These are phyloP conservation scores for Melipona quadrifasciata DNA, from an alignment of 1,140 invertebrate species.

Conservation along the genomic window DNA sequence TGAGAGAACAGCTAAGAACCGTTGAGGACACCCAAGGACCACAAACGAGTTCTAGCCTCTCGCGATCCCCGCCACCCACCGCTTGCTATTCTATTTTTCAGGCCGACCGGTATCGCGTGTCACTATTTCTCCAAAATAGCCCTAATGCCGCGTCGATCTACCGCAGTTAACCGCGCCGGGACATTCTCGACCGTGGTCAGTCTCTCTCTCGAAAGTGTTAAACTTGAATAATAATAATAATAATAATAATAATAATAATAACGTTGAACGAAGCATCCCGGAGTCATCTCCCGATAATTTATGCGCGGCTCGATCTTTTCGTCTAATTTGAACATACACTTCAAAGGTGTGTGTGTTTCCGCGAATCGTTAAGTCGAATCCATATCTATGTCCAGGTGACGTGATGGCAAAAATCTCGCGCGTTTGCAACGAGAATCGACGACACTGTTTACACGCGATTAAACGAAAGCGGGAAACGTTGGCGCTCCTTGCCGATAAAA, in stretches of 20 bases:
- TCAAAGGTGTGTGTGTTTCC: too few species aligned
- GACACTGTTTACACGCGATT: slow-evolving; percentile 17
- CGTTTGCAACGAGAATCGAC: not conserved
- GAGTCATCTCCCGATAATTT: not conserved
- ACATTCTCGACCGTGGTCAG: not conserved
- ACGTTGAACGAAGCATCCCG: too few species aligned
- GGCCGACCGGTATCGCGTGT: slow-evolving; percentile 1
- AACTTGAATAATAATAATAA: not conserved
- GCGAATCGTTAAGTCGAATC: not conserved
- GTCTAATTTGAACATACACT: not conserved
- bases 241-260: too few species aligned
- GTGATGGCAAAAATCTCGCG: too few species aligned
- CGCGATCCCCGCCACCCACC: not conserved
- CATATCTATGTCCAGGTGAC: not conserved
- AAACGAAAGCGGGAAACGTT: slow-evolving; percentile 34
- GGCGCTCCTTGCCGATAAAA: slow-evolving; percentile 50
- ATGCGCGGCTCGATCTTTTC: fast-evolving
- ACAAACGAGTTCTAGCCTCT: slow-evolving; percentile 28
- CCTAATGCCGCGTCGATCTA: not conserved
- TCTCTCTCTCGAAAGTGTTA: not conserved
- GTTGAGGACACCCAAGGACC: slow-evolving; percentile 45
- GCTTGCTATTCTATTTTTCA: slow-evolving; percentile 17
- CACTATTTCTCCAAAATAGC: not conserved
- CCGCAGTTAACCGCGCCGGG: not conserved
- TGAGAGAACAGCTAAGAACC: slow-evolving; percentile 34